Base-by-base conservation (phyloP, 2,797 vertebrate species). In the Anableps anableps region DNA sequence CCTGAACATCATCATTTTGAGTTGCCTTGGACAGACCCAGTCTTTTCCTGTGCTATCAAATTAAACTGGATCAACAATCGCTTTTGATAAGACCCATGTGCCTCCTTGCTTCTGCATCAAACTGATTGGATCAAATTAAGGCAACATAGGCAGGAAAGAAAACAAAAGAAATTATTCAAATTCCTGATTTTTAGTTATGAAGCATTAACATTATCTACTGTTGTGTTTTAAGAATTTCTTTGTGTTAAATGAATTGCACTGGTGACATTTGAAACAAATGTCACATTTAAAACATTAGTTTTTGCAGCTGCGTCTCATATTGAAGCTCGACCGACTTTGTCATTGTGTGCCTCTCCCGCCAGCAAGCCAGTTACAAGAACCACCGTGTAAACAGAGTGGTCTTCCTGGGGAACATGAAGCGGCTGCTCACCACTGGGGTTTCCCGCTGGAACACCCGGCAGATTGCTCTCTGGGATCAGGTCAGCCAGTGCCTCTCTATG, bases 401-500 rank as follows among this genome's bases (percentile, higher is more conserved):
- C 75, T 98, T 99, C 95, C 93, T 99, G 92, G 99, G 98, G 53
- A 97, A 97, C 95, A 95, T 97, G 83, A 99, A 99, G 91, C 95
- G 97, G 23, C 96, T 99, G 74, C 93, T 99, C 86, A 99, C 98
- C 1, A 99, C 99, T 0, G 99, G 99, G 13, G 97, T 99, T 81
- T 99, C 99, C 23, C 96, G 97, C 91, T 99, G 99, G 98, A 99
- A 99, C 95, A 99, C 98, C 0, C 95, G 99, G 73, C 98, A 99
- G 95, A 98, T 99, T 6, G 98, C 98, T 17, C 96, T 99, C 74
- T 99, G 98, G 99, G 99, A 99, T 91, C 98, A 99, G 98, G 99
- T 99, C 81, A 95, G 97, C 72, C 78, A 45, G 74, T 78, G 58
- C 76, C 76, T 87, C 80, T 74, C 64, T 78, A 76, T 91, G 78